Evolutionary conservation across 64 coral and sea anemone species (phyloP).

Genomic region (Anthopleura sola): DNA sequence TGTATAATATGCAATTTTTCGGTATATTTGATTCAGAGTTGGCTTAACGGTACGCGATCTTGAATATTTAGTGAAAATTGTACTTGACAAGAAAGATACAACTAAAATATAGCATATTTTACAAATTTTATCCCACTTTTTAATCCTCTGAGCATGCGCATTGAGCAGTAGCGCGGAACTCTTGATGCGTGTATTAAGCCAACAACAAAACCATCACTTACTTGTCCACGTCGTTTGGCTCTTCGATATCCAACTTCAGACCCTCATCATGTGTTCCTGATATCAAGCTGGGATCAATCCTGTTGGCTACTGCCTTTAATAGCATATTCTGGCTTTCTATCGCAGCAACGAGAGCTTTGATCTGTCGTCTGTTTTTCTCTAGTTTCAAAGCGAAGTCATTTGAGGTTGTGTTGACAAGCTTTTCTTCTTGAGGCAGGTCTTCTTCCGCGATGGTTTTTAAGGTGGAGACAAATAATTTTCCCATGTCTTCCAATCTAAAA

Average conservation of each 20-base stretch:
- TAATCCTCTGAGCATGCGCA: too few relatives aligned
- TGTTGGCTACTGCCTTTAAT: neutral
- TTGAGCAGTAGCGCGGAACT: too few relatives aligned
- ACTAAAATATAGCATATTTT: too few relatives aligned
- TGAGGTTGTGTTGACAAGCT: neutral
- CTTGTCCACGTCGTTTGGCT: neutral
- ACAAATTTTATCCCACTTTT: too few relatives aligned
- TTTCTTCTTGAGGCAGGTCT: neutral
- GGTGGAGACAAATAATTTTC: neutral
- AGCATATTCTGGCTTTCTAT: neutral
- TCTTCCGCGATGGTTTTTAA: neutral
- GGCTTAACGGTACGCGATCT: too few relatives aligned
- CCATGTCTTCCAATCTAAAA: neutral
- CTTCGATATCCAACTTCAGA: neutral
- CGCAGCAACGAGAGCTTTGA: neutral
- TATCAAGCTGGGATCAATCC: neutral
- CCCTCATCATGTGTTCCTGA: neutral
- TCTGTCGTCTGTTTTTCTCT: slow-evolving; percentile 1
- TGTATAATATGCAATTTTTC: too few relatives aligned
- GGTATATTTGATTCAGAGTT: too few relatives aligned
- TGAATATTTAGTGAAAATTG: too few relatives aligned
- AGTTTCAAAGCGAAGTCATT: neutral
- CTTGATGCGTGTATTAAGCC: too few relatives aligned
- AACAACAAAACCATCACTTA: too few relatives aligned
- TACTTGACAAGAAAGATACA: too few relatives aligned